phyloP scores from a whole-genome alignment of 2,797 vertebrate species.

The Pseudocheirus occidentalis region DNA sequence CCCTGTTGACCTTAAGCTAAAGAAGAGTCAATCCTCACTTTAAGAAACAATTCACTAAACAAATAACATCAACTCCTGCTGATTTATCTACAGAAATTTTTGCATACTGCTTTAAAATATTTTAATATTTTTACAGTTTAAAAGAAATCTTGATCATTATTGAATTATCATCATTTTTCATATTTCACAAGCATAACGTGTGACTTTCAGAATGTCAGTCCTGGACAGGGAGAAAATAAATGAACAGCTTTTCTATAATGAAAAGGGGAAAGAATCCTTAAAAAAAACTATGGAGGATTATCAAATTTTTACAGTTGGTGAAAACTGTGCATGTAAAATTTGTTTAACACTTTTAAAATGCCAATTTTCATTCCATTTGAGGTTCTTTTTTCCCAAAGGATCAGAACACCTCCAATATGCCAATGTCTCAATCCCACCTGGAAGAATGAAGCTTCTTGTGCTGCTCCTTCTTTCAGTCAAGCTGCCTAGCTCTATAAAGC shows the following conservation, averaged over 20 bases:
- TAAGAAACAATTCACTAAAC: not conserved
- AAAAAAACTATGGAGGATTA: not conserved
- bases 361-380: slow-evolving; percentile 10
- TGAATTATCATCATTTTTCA: not conserved
- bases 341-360: not conserved
- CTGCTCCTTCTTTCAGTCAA: not conserved
- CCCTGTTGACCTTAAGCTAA: not conserved
- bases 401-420: not conserved
- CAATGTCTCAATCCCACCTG: slow-evolving; percentile 23
- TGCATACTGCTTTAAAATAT: not conserved
- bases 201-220: slow-evolving; percentile 23
- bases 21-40: not conserved
- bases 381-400: not conserved
- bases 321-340: not conserved
- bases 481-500: slow-evolving; percentile 16
- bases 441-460: not conserved
- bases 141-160: not conserved
- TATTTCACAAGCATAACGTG: not conserved
- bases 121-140: slow-evolving; percentile 4
- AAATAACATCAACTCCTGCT: not conserved
- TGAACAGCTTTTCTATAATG: not conserved
- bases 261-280: not conserved
- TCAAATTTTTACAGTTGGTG: slow-evolving; percentile 1
- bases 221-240: not conserved
- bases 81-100: not conserved